Percentiles rank a stretch among this genome's conserved stretches.
Conservation (phyloP, 2,888 invertebrate genomes). For the Zygaena filipendulae region DNA sequence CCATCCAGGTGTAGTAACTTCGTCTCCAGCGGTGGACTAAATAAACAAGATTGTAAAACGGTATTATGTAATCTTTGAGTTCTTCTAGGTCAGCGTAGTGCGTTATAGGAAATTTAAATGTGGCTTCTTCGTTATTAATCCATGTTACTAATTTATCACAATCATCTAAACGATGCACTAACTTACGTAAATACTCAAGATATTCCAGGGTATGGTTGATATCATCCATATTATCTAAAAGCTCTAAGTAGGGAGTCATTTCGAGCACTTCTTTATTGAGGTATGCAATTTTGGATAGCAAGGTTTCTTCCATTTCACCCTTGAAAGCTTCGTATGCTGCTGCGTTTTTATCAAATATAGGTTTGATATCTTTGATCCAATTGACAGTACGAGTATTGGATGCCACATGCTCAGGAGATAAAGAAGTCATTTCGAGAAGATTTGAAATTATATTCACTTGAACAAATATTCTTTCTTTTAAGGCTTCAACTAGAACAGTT, state of each 20-base stretch:
- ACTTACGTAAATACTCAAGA: slow-evolving; percentile 78
- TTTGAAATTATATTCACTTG: slow-evolving; percentile 74
- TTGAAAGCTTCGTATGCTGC: slow-evolving; percentile 83
- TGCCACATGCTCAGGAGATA: slow-evolving; percentile 79
- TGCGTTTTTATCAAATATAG: slow-evolving; percentile 84
- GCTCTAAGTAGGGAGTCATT: slow-evolving; percentile 78
- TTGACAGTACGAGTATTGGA: slow-evolving; percentile 85
- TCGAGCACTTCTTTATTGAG: slow-evolving; percentile 78
- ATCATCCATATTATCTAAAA: slow-evolving; percentile 88
- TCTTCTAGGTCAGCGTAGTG: slow-evolving; percentile 83
- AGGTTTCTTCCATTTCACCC: slow-evolving; percentile 84
- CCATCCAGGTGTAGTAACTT: slow-evolving; percentile 88
- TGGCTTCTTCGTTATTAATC: slow-evolving; percentile 90
- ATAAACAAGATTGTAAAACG: slow-evolving; percentile 78
- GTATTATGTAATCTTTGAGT: slow-evolving; percentile 76
- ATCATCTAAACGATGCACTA: slow-evolving; percentile 78
- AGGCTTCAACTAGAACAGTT: slow-evolving; percentile 73
- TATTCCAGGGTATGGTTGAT: slow-evolving; percentile 81
- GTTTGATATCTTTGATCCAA: slow-evolving; percentile 84
- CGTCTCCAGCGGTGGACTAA: slow-evolving; percentile 77
- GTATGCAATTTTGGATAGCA: slow-evolving; percentile 74
- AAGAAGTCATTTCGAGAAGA: slow-evolving; percentile 80
- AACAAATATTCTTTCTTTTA: slow-evolving; percentile 76
- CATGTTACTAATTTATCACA: slow-evolving; percentile 82
- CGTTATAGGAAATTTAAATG: slow-evolving; percentile 84